Base-by-base conservation (phyloP, 1,140 invertebrate species). In the Microplitis mediator region DNA sequence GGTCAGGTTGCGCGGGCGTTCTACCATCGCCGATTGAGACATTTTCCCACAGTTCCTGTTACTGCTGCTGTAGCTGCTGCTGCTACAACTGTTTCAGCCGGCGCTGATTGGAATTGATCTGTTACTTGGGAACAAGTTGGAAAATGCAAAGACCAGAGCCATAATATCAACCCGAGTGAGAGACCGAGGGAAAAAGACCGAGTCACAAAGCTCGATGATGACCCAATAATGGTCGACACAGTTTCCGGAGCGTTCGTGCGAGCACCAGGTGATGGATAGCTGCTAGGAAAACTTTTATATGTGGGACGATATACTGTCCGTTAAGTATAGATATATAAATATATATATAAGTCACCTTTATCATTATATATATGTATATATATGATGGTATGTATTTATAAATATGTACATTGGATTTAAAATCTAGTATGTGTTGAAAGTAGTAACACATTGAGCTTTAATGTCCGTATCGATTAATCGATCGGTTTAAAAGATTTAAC, bases 401-500 rank as follows among this genome's bases (percentile, higher is more conserved):
- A 11, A 67, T 23, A 54, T 39, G 39, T 65, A 13, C 63, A 23
- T 50, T 50, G 13, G 8, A 45, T 45, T 45, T 45, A 0, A 45
- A 45, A 8, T 45, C 11, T 9, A 45, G n/a, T 14, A 66, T 23
- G 31, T 23, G 31, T 32, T 54, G 54, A n/a, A 58, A 36, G 13
- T 34, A 34, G 35, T n/a, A 39, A 61, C 14, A 23, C 31, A 32
- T 61, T 31, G 56, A 35, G 9, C 14, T 39, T 61, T 61, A 61
- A 60, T 61, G 68, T 56, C 16, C 39, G 51, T 58, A 68, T 69
- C 68, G 68, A 69, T 61, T 69, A 69, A 69, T 69, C 35, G 68
- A 62, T 50, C 36, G 6, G 36, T n/a, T 23, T n/a, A 64, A 69
- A 69, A 69, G 45, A 69, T 45, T 62, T 36, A 35, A 4, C 45